Base-by-base conservation (phyloP, 2,888 invertebrate species). In the Odiellus spinosus region DNA sequence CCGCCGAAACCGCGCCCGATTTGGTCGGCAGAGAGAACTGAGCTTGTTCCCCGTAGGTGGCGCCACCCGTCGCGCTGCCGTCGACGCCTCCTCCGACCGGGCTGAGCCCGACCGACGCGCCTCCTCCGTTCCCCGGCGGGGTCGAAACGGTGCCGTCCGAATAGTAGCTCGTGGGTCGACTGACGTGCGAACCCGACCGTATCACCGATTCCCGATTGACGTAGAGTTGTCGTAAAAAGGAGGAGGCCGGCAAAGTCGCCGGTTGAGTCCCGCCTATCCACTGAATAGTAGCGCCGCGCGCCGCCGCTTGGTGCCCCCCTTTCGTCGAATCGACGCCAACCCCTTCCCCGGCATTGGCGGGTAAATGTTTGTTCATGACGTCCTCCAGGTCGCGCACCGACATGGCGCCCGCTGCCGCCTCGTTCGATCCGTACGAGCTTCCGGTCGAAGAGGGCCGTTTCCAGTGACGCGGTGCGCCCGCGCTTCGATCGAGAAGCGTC, bases 201-300 rank as follows among this genome's bases (percentile, higher is more conserved):
- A 93, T 93, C 12, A 93, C 93, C 62, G 90, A 90, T 66, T 93
- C 93, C 40, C 93, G 74, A 62, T 87, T 91, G 14, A 86, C 86
- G 64, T 91, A 91, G 2, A 93, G 71, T 63, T 90, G 90, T 20
- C 91, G 73, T 8, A 93, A 69, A 17, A 93, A 71, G 0, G 88
- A 86, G 0, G 91, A 85, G 0, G 91, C 90, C 1, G 91, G 87
- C 52, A 88, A 75, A 1, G 56, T 63, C 72, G 74, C 48, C 5
- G 26, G 26, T 59, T 61, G 50, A 59, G 62, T 53, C 0, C 83
- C 79, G 0, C 88, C 88, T 53, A 88, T 86, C 90, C 91, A 91
- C 62, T 91, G 91, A 59, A 91, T 91, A 26, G 67, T 63, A 5
- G 67, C 64, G 18, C 59, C 35, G 14, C 47, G 51, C 19, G 45